Evolutionary conservation across 2,888 invertebrate genomes (phyloP).

Genomic region (Kuschelorhynchus macadamiae): DNA sequence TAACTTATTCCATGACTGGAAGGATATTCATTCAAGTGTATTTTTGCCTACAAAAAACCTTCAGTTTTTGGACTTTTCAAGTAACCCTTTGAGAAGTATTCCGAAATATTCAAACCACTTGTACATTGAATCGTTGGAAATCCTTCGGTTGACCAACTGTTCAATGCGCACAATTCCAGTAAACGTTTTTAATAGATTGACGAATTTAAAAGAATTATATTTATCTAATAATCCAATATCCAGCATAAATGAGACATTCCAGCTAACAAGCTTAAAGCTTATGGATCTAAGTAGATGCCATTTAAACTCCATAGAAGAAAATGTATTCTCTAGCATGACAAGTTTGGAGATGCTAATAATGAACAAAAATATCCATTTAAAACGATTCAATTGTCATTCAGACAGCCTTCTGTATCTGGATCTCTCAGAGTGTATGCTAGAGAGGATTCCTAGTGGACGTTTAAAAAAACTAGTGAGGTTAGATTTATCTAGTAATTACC

Average conservation of each 20-base stretch:
- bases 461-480: constrained; percentile 75
- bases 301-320: constrained; percentile 70
- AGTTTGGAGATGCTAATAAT: constrained; percentile 74
- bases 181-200: constrained; percentile 70
- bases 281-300: constrained; percentile 75
- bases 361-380: constrained; percentile 74
- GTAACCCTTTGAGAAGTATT: constrained; percentile 72
- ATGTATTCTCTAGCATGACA: constrained; percentile 73
- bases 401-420: constrained; percentile 73
- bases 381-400: constrained; percentile 68
- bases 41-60: constrained; percentile 71
- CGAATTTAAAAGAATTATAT: constrained; percentile 71
- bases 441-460: constrained; percentile 74
- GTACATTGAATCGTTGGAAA: constrained; percentile 73
- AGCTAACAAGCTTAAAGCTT: constrained; percentile 61
- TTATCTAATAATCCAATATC: constrained; percentile 67
- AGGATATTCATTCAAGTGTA: constrained; percentile 71
- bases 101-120: constrained; percentile 66
- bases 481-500: constrained; percentile 76
- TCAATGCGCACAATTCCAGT: constrained; percentile 73
- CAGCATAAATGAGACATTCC: constrained; percentile 53
- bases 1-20: constrained; percentile 76
- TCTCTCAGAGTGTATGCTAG: constrained; percentile 75
- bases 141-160: constrained; percentile 75
- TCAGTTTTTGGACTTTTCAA: constrained; percentile 75